Base-by-base conservation (phyloP, 2,888 invertebrate genomes). In the Euphydryas editha region DNA sequence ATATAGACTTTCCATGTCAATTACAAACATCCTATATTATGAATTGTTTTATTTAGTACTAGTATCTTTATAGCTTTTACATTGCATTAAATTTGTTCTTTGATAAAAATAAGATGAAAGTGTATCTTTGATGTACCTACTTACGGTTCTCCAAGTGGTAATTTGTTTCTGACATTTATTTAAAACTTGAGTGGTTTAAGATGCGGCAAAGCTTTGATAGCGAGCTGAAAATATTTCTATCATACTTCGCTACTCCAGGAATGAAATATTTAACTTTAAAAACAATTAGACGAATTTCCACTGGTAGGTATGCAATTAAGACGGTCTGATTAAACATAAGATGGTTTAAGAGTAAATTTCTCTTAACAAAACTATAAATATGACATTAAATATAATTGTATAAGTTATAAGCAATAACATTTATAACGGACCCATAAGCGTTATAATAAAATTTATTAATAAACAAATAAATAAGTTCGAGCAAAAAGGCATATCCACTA, bases 91-190 rank as follows among this genome's bases (percentile, higher is more conserved):
- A n/a, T 24, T 24, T 21, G 11, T 11, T 24, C 10, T 51, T 46
- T 20, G 3, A 55, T 54, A 51, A 51, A 17, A 46, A 47, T 57
- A 21, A 58, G 30, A 39, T 58, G 54, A 58, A 65, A 67, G 63
- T 47, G 55, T 61, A 62, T 66, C 61, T 63, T 62, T 64, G 55
- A 65, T 67, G 42, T 64, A 39, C 54, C 56, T 37, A 61, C n/a
- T n/a, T n/a, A n/a, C n/a, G n/a, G n/a, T n/a, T n/a, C n/a, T 57
- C 56, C 47, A 62, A 66, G 46, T 21, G n/a, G 58, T 67, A 70
- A 72, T 68, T 69, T 68, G 68, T 47, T 70, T 58, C 67, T 68
- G 72, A 70, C 70, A 63, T 72, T 63, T 67, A 67, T 69, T 63
- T 61, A 47, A 47, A 67, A 73, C 71, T 55, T 57, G 64, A 65